phyloP scores from a whole-genome alignment of 2,113 vertebrate genomes.

The Ia io region DNA sequence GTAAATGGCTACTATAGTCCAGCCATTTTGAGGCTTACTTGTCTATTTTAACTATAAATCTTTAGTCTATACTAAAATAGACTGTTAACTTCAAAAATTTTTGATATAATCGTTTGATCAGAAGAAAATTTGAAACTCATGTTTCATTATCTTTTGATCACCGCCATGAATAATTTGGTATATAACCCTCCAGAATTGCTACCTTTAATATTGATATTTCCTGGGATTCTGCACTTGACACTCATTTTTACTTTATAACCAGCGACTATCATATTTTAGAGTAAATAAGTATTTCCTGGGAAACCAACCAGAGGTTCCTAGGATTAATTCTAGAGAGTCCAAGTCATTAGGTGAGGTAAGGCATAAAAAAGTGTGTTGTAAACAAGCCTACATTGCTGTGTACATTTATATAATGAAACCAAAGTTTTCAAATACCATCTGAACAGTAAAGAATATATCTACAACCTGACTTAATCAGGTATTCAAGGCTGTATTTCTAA shows the following conservation, averaged over 20 bases:
- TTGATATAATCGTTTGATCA: background rate
- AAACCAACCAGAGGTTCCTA: slow-evolving; percentile 16
- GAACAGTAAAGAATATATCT: background rate
- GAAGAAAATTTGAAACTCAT: slow-evolving; percentile 19
- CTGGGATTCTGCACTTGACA: background rate
- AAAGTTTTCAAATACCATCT: background rate
- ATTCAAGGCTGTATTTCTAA: slow-evolving; percentile 13
- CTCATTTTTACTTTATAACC: background rate
- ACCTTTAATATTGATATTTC: background rate
- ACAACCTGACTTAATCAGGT: background rate
- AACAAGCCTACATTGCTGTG: background rate
- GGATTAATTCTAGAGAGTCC: background rate
- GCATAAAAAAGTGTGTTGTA: background rate
- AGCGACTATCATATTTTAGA: background rate
- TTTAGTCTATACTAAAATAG: background rate
- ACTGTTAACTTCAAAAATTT: background rate
- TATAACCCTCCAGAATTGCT: slow-evolving; percentile 6
- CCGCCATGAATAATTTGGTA: background rate
- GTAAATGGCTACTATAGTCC: background rate
- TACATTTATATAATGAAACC: background rate
- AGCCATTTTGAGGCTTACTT: slow-evolving; percentile 8
- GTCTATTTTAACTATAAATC: background rate
- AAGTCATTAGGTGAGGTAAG: background rate
- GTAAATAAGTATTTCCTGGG: background rate
- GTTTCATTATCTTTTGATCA: background rate